Evolutionary conservation across 2,113 vertebrate species (phyloP).

Genomic region (Gobius niger): DNA sequence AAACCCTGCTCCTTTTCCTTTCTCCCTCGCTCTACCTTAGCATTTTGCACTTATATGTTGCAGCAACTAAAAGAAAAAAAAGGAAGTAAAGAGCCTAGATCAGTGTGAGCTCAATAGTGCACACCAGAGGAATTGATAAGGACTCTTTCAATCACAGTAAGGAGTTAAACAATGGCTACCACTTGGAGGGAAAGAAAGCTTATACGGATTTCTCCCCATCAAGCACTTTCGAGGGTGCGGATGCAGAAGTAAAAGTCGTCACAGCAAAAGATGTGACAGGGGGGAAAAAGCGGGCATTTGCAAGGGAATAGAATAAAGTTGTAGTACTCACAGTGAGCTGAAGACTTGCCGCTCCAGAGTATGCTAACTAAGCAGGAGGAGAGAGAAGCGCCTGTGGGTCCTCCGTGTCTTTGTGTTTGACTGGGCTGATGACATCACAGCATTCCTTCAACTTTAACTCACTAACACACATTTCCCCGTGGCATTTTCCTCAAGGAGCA

Average conservation of each 20-base stretch:
- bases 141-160: slow-evolving; percentile 49
- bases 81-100: slow-evolving; percentile 26
- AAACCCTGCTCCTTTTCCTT: slow-evolving; percentile 43
- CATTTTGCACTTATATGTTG: slow-evolving; percentile 30
- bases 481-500: not conserved
- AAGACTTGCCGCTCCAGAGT: slow-evolving; percentile 66
- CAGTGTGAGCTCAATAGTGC: slow-evolving; percentile 19
- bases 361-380: slow-evolving; percentile 69
- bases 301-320: slow-evolving; percentile 45
- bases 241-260: slow-evolving; percentile 1
- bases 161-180: slow-evolving; percentile 65
- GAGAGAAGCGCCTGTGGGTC: slow-evolving; percentile 66
- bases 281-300: slow-evolving; percentile 17
- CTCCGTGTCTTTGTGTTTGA: slow-evolving; percentile 76
- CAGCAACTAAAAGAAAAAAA: slow-evolving; percentile 4
- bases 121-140: slow-evolving; percentile 40
- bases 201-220: slow-evolving; percentile 42
- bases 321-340: slow-evolving; percentile 78
- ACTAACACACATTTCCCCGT: slow-evolving; percentile 7
- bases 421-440: slow-evolving; percentile 81
- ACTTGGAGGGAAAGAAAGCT: slow-evolving; percentile 59
- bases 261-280: slow-evolving; percentile 14
- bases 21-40: slow-evolving; percentile 48
- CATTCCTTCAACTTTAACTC: slow-evolving; percentile 72
- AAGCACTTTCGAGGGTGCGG: slow-evolving; percentile 28